Evolutionary conservation across 2,888 invertebrate genomes (phyloP).

Genomic region (Strigamia maritima): DNA sequence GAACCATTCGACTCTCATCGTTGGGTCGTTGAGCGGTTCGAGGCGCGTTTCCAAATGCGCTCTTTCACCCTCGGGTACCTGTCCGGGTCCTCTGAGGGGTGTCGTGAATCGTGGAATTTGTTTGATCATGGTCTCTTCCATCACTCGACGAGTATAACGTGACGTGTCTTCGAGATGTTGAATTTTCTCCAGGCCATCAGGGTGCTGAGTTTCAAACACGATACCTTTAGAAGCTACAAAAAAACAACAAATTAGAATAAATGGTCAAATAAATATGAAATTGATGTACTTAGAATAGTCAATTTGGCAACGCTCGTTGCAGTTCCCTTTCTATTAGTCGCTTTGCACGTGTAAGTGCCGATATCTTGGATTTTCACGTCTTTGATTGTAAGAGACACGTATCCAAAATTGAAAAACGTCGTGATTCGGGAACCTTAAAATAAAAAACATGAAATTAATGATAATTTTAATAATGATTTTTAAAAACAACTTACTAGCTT

Average conservation of each 20-base stretch:
- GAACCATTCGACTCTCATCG: slow-evolving; percentile 88
- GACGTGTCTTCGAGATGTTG: slow-evolving; percentile 75
- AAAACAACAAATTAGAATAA: neutral
- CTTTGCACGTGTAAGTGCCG: slow-evolving; percentile 83
- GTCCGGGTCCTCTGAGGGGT: slow-evolving; percentile 85
- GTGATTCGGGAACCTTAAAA: slow-evolving; percentile 73
- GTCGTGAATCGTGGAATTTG: slow-evolving; percentile 76
- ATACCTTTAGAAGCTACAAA: slow-evolving; percentile 43
- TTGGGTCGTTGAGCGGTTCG: slow-evolving; percentile 89
- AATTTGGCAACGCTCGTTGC: slow-evolving; percentile 77
- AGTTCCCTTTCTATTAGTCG: slow-evolving; percentile 81
- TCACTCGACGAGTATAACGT: slow-evolving; percentile 64
- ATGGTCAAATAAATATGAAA: neutral
- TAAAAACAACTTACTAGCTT: slow-evolving; percentile 65
- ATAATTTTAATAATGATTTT: neutral
- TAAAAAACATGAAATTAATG: slow-evolving; percentile 18
- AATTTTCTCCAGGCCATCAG: slow-evolving; percentile 85
- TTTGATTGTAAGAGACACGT: slow-evolving; percentile 89
- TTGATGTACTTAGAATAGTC: slow-evolving; percentile 72
- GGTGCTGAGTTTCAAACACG: slow-evolving; percentile 85
- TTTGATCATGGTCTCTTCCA: slow-evolving; percentile 70
- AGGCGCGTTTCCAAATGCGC: slow-evolving; percentile 94
- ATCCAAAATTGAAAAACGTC: slow-evolving; percentile 90
- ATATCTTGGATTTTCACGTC: slow-evolving; percentile 85
- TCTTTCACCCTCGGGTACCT: slow-evolving; percentile 86